phyloP scores from a whole-genome alignment of 2,797 vertebrate species.

The Pachyuromys duprasi region DNA sequence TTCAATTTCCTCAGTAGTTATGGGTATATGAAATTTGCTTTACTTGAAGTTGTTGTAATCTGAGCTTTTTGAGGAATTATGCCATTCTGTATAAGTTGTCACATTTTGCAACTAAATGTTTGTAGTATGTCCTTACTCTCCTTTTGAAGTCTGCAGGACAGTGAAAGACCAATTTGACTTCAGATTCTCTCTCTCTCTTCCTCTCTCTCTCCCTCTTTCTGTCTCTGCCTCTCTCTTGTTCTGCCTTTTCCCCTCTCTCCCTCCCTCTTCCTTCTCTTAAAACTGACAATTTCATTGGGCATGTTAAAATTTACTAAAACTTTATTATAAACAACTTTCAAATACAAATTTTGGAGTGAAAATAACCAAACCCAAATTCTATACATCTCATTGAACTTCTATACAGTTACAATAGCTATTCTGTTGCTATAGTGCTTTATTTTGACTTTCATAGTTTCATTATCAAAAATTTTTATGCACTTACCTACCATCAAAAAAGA shows the following conservation, averaged over 20 bases:
- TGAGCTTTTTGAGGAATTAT: constrained; percentile 4
- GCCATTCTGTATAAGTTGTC: constrained; percentile 10
- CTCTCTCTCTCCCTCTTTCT: neutral
- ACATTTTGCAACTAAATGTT: constrained; percentile 8
- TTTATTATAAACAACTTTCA: neutral
- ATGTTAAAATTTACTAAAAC: neutral
- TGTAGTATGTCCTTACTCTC: neutral
- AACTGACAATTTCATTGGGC: neutral
- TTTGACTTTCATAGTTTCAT: neutral
- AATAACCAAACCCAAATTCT: neutral
- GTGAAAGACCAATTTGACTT: neutral
- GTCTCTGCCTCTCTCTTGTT: neutral
- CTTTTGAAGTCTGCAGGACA: neutral
- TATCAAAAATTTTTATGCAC: neutral
- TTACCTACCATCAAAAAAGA: neutral
- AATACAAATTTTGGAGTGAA: neutral
- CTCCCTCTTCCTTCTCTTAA: neutral
- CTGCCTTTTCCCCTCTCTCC: neutral
- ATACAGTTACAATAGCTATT: neutral
- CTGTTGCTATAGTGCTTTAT: no score
- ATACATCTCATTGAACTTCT: neutral
- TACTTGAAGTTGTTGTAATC: neutral
- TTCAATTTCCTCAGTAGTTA: constrained; percentile 45
- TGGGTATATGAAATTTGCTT: constrained; percentile 18
- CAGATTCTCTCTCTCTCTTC: neutral